These are phyloP conservation scores for Chroicocephalus ridibundus DNA, from an alignment of 2,113 vertebrate species.

Conservation along the genomic window DNA sequence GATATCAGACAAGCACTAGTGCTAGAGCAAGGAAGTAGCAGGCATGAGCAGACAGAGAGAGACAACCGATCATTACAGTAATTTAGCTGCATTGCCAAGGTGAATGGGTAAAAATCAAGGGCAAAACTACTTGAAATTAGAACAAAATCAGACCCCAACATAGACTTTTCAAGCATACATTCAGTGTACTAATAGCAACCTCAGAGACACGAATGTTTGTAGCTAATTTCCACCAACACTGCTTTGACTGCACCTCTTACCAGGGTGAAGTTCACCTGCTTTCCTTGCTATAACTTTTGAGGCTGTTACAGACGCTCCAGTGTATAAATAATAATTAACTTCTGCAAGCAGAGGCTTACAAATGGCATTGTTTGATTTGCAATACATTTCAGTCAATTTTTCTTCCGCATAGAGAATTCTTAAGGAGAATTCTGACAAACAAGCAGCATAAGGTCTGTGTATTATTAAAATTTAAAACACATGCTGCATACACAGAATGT, in stretches of 20 bases:
- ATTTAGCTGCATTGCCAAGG: neutral
- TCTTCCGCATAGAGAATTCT: neutral
- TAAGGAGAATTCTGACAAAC: slow-evolving; percentile 33
- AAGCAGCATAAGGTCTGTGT: slow-evolving; percentile 47
- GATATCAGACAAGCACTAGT: neutral
- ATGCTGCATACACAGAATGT: slow-evolving; percentile 49
- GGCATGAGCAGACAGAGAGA: neutral
- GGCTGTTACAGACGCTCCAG: neutral
- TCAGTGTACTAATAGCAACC: neutral
- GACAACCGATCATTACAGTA: neutral
- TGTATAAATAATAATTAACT: slow-evolving; percentile 53
- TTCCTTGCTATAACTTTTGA: neutral
- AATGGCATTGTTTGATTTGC: slow-evolving; percentile 33
- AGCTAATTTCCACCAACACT: neutral
- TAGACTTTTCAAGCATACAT: neutral
- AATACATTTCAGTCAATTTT: neutral
- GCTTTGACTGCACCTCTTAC: neutral
- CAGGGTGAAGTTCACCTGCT: neutral
- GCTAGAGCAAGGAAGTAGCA: neutral
- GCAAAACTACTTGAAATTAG: neutral
- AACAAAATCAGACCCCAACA: neutral
- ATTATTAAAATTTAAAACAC: slow-evolving; percentile 65
- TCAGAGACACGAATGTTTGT: neutral
- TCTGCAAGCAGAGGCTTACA: slow-evolving; percentile 5
- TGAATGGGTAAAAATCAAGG: neutral